phyloP scores from a whole-genome alignment of 2,888 invertebrate genomes.

The Tryphoninae sp. region DNA sequence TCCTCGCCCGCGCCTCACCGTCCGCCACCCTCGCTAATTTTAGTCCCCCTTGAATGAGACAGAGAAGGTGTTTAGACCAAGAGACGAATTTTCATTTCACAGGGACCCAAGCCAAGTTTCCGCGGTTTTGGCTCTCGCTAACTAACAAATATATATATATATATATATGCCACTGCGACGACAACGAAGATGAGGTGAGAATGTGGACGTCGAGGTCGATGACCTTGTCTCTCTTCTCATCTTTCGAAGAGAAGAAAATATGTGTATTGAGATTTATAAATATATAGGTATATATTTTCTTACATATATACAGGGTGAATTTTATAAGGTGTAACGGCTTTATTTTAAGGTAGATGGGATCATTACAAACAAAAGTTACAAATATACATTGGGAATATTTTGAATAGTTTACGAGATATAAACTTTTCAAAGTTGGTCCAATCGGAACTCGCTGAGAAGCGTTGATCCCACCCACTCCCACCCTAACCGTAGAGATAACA shows the following conservation, averaged over 20 bases:
- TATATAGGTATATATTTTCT: neutral
- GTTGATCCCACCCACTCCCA: no score
- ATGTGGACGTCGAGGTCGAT: slow-evolving; percentile 52
- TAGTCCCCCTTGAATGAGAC: slow-evolving; percentile 68
- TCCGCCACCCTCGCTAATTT: slow-evolving; percentile 71
- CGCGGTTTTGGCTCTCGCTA: slow-evolving; percentile 50
- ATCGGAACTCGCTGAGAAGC: no score
- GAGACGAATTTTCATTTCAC: slow-evolving; percentile 8
- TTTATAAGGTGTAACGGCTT: no score
- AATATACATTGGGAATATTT: no score
- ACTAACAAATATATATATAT: slow-evolving; percentile 38
- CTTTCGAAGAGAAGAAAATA: slow-evolving; percentile 31
- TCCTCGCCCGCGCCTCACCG: slow-evolving; percentile 37
- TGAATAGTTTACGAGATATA: no score
- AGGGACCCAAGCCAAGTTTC: slow-evolving; percentile 50
- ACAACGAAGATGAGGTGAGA: slow-evolving; percentile 61
- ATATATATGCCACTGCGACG: slow-evolving; percentile 42
- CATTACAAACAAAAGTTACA: no score
- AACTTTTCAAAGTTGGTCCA: no score
- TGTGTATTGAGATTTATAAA: slow-evolving; percentile 6
- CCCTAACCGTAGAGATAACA: no score
- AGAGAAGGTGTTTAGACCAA: slow-evolving; percentile 47
- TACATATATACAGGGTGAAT: neutral
- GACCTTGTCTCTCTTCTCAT: slow-evolving; percentile 51
- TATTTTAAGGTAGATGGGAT: no score